Conservation (phyloP, 2,113 vertebrate species). For the Isurus oxyrinchus region DNA sequence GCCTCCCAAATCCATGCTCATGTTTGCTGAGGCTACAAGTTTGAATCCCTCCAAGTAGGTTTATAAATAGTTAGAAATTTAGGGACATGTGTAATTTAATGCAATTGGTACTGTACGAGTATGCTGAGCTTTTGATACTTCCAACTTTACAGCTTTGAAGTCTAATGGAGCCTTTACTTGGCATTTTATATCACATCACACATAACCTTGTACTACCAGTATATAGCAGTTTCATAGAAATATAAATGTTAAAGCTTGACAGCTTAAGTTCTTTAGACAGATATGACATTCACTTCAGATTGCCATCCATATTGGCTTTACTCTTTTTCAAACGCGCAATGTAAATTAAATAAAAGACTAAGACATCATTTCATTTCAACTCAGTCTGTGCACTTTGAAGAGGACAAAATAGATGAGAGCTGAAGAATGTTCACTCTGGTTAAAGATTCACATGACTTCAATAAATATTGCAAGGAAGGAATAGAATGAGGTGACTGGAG, state of each 20-base stretch:
- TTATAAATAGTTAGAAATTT: neutral
- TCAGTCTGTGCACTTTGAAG: conserved; percentile 18
- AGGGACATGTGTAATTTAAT: neutral
- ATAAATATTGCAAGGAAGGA: conserved; percentile 25
- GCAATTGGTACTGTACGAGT: neutral
- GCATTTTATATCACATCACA: neutral
- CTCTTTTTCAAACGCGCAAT: neutral
- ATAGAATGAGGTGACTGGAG: conserved; percentile 28
- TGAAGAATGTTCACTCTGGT: conserved; percentile 16
- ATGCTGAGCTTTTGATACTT: neutral
- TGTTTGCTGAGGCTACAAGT: too few relatives aligned
- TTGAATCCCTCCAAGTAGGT: too few relatives aligned
- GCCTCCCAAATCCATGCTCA: too few relatives aligned
- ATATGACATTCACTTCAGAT: neutral
- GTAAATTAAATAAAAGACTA: conserved; percentile 18
- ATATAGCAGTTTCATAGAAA: neutral
- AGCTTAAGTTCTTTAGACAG: neutral
- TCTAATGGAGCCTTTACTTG: neutral
- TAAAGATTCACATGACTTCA: conserved; percentile 32
- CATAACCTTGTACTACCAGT: neutral
- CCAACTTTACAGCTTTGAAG: neutral
- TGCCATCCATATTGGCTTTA: neutral
- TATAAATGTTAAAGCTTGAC: neutral
- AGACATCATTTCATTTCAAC: conserved; percentile 27
- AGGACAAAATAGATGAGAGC: neutral